phyloP scores from a whole-genome alignment of 2,113 vertebrate genomes.

The Gallinago media region DNA sequence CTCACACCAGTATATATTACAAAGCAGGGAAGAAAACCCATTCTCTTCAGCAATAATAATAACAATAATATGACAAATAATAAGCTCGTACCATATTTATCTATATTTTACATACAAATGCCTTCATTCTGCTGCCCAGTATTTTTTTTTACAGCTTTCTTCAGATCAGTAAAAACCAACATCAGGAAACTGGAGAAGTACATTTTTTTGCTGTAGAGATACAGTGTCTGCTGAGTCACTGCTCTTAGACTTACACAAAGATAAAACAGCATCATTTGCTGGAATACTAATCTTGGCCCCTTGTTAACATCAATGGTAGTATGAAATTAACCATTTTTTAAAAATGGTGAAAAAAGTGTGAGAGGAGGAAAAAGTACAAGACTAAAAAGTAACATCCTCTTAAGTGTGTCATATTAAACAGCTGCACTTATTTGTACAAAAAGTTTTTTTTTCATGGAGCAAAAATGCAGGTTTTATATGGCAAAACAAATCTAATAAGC shows the following conservation, averaged over 20 bases:
- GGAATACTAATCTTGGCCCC: neutral
- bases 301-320: neutral
- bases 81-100: neutral
- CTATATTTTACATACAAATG: neutral
- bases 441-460: neutral
- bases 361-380: neutral
- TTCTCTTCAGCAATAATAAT: neutral
- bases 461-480: neutral
- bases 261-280: neutral
- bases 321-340: neutral
- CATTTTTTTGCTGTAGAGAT: neutral
- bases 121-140: neutral
- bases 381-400: neutral
- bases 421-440: neutral
- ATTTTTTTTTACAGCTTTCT: neutral
- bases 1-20: neutral
- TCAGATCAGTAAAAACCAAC: neutral
- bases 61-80: neutral
- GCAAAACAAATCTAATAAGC: neutral
- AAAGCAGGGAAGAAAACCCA: neutral
- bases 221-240: constrained; percentile 16
- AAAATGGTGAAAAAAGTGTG: rapidly evolving
- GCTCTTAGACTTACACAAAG: neutral
- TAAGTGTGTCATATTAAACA: neutral
- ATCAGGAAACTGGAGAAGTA: neutral